Percentiles rank a stretch among this genome's conserved stretches.
Conservation (phyloP, 2,888 invertebrate genomes). For the Eulithis prunata region DNA sequence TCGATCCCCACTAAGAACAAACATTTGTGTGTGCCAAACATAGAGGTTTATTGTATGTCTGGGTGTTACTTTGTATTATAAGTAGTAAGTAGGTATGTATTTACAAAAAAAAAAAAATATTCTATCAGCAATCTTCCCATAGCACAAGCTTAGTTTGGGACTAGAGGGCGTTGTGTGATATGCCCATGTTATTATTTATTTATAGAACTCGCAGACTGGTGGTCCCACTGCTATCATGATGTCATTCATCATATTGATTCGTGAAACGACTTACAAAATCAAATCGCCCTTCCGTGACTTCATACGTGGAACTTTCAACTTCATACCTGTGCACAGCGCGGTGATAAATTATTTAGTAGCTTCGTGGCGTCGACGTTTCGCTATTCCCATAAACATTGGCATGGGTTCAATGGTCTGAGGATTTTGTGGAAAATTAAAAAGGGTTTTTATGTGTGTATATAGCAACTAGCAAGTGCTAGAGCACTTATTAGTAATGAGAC, state of each 20-base stretch:
- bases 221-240: neutral
- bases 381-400: slow-evolving; percentile 29
- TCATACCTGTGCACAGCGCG: slow-evolving; percentile 1
- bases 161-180: no score
- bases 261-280: neutral
- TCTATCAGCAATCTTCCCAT: no score
- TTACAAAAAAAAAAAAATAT: no score
- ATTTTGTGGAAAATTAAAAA: slow-evolving; percentile 35
- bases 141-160: no score
- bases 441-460: neutral
- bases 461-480: neutral
- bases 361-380: slow-evolving; percentile 16
- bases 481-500: no score
- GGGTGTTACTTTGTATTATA: no score
- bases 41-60: no score
- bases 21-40: no score
- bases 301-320: neutral
- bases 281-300: neutral
- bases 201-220: no score
- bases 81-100: no score
- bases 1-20: no score
- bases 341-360: slow-evolving; percentile 30
- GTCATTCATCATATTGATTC: neutral
- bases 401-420: slow-evolving; percentile 35
- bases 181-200: neutral